Evolutionary conservation across 2,113 vertebrate genomes (phyloP), one percentile per base, ranked within the genome.

Genomic region (Larimichthys crocea): DNA sequence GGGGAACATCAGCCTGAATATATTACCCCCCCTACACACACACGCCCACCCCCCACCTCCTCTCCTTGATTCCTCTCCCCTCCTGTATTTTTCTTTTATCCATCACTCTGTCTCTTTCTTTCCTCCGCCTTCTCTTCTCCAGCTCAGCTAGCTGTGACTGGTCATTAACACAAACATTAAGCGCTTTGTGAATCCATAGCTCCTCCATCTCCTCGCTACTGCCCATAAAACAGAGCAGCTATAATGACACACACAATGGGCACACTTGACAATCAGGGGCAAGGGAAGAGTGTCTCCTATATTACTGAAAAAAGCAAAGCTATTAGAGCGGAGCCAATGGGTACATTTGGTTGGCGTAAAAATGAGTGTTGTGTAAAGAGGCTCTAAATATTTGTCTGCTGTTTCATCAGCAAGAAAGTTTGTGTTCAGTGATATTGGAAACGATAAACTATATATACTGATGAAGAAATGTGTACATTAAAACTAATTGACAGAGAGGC

Each of bases 131-230:
- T 87, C 82, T 59, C 83, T 61, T 65, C 70, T 86, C 59, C 31
- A 56, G 79, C 61, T 81, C 80, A 74, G 81, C 83, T 76, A 76
- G 80, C 86, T 92, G 81, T 85, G 86, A 82, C 85, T 89, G 84
- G 89, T 90, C 92, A 92, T 94, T 93, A 94, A 91, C 80, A 53
- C 86, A 83, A 84, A 93, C 92, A 94, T 93, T 92, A 93, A 86
- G 85, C 24, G 42, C 82, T 74, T 73, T 35, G 85, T 89, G 89
- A 90, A 93, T 90, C 86, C 78, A 89, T 89, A 84, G 83, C 86
- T 80, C 73, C 62, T 90, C 83, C 80, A 80, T 91, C 85, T 92
- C 86, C 57, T 79, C 16, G 44, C 81, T 64, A 60, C 71, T 86
- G 76, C 78, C 84, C 80, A 87, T 90, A 91, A 93, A 91, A 86